Evolutionary conservation across 1,140 invertebrate genomes (phyloP), one percentile per base, ranked within the genome.

Genomic region (Drosophila orena): DNA sequence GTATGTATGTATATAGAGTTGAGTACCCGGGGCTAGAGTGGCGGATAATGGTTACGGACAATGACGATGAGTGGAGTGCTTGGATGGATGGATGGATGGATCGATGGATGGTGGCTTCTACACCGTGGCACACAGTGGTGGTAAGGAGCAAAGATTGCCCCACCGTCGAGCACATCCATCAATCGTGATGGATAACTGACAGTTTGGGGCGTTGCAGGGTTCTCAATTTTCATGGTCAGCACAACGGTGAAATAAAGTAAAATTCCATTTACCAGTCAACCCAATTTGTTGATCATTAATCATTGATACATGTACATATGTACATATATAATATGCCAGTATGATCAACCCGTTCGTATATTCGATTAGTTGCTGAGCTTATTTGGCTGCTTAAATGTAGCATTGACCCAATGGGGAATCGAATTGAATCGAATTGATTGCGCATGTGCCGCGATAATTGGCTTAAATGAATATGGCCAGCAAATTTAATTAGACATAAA

Each of bases 401-500:
- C 83, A 86, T 79, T 89, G 84, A 86, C 84, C 83, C 75, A 79
- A 70, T 76, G 75, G 69, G 78, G 34, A 70, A 66, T 38, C 27
- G 49, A 2, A 66, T 38, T 37, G 49, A 49, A 43, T 37, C 49
- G 22, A 49, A 43, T 37, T 54, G 22, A 68, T 68, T 86, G 84
- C 66, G 58, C 78, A 86, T 86, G 81, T 81, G 75, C 78, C 59
- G 46, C 58, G 66, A 53, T 79, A 74, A 81, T 76, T 50, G 58
- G 79, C 79, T 74, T 79, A 88, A 88, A 88, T 89, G 79, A 89
- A 88, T 88, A 73, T 62, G 60, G 59, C 72, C 71, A 70, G 71
- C 68, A 68, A 89, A 88, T 90, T 89, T 90, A 89, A 90, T 89
- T 89, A 89, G 77, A 60, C 85, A 90, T 89, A 89, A 89, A 89